phyloP scores from a whole-genome alignment of 2,113 vertebrate genomes.

The Edolisoma coerulescens region DNA sequence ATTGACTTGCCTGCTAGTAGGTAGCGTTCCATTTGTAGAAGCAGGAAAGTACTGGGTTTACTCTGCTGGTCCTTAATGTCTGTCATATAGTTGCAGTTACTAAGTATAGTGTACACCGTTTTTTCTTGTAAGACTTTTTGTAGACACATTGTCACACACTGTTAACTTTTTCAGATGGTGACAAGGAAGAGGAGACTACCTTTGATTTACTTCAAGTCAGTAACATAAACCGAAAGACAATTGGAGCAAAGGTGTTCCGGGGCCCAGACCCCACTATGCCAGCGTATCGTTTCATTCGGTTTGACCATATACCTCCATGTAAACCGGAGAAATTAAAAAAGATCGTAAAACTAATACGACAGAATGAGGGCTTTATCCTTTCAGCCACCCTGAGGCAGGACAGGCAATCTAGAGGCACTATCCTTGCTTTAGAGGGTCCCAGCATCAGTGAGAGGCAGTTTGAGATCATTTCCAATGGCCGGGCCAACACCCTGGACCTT shows the following conservation, averaged over 20 bases:
- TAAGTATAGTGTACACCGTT: neutral
- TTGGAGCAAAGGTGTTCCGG: conserved; percentile 91
- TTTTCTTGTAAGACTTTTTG: neutral
- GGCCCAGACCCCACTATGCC: conserved; percentile 82
- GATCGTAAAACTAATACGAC: conserved; percentile 78
- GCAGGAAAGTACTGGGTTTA: neutral
- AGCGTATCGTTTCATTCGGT: conserved; percentile 91
- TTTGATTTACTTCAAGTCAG: conserved; percentile 92
- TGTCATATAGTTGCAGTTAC: neutral
- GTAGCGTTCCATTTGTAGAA: neutral
- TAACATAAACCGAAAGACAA: conserved; percentile 87
- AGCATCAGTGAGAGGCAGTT: conserved; percentile 82
- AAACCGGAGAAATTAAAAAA: conserved; percentile 74
- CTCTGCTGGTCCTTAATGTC: neutral
- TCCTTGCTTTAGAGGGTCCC: conserved; percentile 83
- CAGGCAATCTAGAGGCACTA: conserved; percentile 83
- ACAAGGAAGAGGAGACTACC: conserved; percentile 78
- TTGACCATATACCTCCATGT: conserved; percentile 91
- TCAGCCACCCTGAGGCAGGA: conserved; percentile 88
- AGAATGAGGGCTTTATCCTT: conserved; percentile 90
- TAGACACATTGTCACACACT: neutral
- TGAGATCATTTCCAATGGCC: conserved; percentile 91
- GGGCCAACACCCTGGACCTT: conserved; percentile 90
- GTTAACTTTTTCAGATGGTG: conserved; percentile 74
- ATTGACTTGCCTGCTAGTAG: neutral